These are phyloP conservation scores for Esox niger DNA, from an alignment of 2,113 vertebrate genomes.

Conservation along the genomic window DNA sequence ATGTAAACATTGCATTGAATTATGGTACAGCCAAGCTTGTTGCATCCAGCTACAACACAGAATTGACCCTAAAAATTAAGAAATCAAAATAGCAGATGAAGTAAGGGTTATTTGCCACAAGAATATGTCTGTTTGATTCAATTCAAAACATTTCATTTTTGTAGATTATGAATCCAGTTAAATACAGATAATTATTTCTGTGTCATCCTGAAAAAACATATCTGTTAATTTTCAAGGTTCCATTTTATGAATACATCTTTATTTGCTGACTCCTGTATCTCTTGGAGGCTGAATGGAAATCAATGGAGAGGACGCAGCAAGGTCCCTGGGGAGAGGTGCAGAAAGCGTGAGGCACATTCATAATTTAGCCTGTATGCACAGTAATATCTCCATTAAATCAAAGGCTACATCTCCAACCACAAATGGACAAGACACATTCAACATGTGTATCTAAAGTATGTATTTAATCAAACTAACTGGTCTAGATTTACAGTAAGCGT, in stretches of 20 bases:
- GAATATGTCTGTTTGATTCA: no score
- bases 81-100: no score
- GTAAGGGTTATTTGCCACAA: no score
- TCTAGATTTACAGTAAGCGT: background rate
- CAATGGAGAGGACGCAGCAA: slow-evolving; percentile 23
- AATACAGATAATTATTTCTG: background rate
- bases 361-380: slow-evolving; percentile 47
- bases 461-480: background rate
- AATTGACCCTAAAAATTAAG: no score
- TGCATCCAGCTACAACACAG: no score
- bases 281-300: slow-evolving; percentile 38
- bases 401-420: background rate
- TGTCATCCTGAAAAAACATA: background rate
- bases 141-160: no score
- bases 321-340: slow-evolving; percentile 19
- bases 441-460: background rate
- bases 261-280: slow-evolving; percentile 34
- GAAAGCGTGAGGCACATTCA: slow-evolving; percentile 34
- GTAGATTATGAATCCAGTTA: no score
- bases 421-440: background rate
- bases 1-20: no score
- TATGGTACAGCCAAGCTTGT: no score
- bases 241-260: slow-evolving; percentile 36
- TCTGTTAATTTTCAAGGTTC: slow-evolving; percentile 10
- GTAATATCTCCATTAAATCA: background rate